Evolutionary conservation across 2,797 vertebrate species (phyloP), one percentile per base, ranked within the genome.

Genomic region (Poliocrania exsul): DNA sequence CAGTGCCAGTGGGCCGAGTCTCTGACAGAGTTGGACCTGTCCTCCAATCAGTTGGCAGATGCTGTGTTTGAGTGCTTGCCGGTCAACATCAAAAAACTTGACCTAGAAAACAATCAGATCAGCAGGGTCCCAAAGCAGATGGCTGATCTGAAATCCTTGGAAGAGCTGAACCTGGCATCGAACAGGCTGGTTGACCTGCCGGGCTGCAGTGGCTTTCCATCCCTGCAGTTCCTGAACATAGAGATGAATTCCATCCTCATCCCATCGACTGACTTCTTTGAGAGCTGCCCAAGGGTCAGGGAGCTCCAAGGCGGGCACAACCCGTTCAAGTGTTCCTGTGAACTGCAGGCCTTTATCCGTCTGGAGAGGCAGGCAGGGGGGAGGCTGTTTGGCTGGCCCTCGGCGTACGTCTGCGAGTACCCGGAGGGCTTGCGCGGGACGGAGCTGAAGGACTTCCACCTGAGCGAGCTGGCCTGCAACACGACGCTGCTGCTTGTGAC

Each of bases 51-150:
- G 31, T 64, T 99, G 74, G 97, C 94, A 1, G 97, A 97, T 4
- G 96, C 95, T 0, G 97, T 99, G 57, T 99, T 99, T 75, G 92
- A 94, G 49, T 99, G 99, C 94, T 96, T 99, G 51, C 99, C 99
- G 13, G 88, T 66, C 20, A 95, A 89, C 19, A 7, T 97, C 28
- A 67, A 82, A 64, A 96, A 86, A 2, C 97, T 99, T 20, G 75
- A 98, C 88, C 98, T 99, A 2, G 94, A 97, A 23, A 98, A 97
- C 84, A 99, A 99, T 87, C 98, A 98, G 92, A 96, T 99, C 79
- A 96, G 74, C 46, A 97, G 56, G 2, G 94, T 99, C 13, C 97
- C 98, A 20, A 56, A 69, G 54, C 81, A 82, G 4, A 20, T 98
- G 58, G 44, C 51, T 2, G 66, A 86, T 20, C 96, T 99, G 78